Percentiles rank a stretch among this genome's conserved stretches.
These are phyloP conservation scores for Oryzaephilus surinamensis DNA, from an alignment of 1,140 invertebrate species.

Conservation along the genomic window DNA sequence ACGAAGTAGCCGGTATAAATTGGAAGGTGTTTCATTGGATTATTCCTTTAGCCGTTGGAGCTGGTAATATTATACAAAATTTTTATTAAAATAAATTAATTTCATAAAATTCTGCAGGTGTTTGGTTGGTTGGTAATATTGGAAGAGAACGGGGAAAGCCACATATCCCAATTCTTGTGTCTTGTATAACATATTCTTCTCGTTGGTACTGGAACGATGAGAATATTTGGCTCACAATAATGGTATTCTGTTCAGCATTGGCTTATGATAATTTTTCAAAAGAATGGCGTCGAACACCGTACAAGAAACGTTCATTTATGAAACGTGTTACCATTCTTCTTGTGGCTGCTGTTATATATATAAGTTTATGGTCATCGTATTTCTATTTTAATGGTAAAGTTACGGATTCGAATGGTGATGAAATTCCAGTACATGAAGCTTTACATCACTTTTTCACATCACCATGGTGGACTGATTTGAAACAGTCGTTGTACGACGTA, in stretches of 20 bases:
- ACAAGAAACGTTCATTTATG: conserved; percentile 37
- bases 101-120: conserved; percentile 47
- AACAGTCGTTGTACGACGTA: conserved; percentile 61
- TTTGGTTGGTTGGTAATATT: conserved; percentile 84
- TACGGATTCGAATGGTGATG: conserved; percentile 76
- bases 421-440: conserved; percentile 78
- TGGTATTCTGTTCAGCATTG: conserved; percentile 50
- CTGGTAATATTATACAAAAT: conserved; percentile 48
- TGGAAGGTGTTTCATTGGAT: conserved; percentile 55
- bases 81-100: not conserved
- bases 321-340: conserved; percentile 42
- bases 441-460: conserved; percentile 83
- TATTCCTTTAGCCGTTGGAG: conserved; percentile 58
- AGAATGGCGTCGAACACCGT: conserved; percentile 59
- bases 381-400: conserved; percentile 85
- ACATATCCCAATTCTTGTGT: conserved; percentile 54
- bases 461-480: conserved; percentile 65
- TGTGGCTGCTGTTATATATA: conserved; percentile 55
- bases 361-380: conserved; percentile 62
- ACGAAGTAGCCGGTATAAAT: conserved; percentile 57
- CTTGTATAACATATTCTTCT: conserved; percentile 54
- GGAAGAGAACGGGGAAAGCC: conserved; percentile 50
- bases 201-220: conserved; percentile 57
- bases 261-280: conserved; percentile 66
- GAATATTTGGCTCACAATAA: conserved; percentile 52